These are phyloP conservation scores for Leptinotarsa juncta DNA, from an alignment of 2,888 invertebrate genomes.

Conservation along the genomic window DNA sequence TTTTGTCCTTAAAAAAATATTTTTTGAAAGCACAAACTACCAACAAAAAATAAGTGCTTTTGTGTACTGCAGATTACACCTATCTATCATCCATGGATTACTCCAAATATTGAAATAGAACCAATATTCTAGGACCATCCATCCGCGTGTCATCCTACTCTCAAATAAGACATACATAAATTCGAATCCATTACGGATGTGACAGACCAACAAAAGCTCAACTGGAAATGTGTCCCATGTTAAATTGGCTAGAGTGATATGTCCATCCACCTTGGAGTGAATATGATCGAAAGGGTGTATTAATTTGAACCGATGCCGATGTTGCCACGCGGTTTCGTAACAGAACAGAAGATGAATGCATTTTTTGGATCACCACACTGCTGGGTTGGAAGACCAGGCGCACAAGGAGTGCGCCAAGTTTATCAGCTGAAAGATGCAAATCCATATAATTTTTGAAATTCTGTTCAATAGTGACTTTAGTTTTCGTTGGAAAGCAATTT, in stretches of 20 bases:
- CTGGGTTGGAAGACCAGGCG: too few relatives aligned
- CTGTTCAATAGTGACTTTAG: too few relatives aligned
- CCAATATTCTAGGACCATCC: conserved; percentile 15
- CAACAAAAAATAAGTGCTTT: not conserved
- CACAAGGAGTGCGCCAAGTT: too few relatives aligned
- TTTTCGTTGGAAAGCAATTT: too few relatives aligned
- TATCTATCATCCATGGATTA: conserved; percentile 12
- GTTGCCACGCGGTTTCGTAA: not conserved
- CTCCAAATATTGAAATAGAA: conserved; percentile 11
- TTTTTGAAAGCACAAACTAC: not conserved
- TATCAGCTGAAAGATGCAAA: too few relatives aligned
- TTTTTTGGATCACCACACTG: not conserved
- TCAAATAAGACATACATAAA: conserved; percentile 21
- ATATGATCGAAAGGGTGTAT: conserved; percentile 17
- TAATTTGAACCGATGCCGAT: conserved; percentile 4
- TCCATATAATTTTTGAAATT: too few relatives aligned
- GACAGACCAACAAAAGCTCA: conserved; percentile 25
- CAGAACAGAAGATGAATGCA: not conserved
- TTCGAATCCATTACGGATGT: conserved; percentile 25
- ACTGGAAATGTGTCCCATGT: conserved; percentile 18
- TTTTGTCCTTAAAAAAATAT: too few relatives aligned
- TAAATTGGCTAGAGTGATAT: conserved; percentile 10
- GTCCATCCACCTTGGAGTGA: conserved; percentile 19
- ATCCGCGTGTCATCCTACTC: conserved; percentile 7
- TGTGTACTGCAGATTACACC: not conserved